Base-by-base conservation (phyloP, 1,140 invertebrate species). In the Ips nitidus region DNA sequence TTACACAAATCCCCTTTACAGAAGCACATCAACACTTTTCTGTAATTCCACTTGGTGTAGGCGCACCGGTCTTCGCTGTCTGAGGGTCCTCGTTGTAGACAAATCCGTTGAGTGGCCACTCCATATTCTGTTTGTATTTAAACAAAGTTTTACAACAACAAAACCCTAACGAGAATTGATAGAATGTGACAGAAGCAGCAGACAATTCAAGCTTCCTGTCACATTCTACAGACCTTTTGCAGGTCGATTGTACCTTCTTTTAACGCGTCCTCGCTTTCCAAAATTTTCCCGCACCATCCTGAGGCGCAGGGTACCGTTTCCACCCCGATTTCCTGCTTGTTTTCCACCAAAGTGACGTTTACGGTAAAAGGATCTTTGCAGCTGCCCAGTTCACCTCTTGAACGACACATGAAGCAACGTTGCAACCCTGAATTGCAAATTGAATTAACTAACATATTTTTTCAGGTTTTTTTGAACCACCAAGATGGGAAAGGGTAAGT, bases 1-100 rank as follows among this genome's bases (percentile, higher is more conserved):
- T 96, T 97, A 78, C 94, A 96, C 8, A 97, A 82, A 80, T 97
- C 94, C n/a, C 94, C 94, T 75, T 86, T 86, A 77, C 94, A 97
- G 76, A 96, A 94, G 78, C 94, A 97, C 90, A 96, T 94, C 72
- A 90, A 91, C 0, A 95, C 92, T 79, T 90, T 90, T 77, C 88
- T 90, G 70, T 89, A 86, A 75, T 91, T 90, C 82, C 88, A 90
- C 72, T 88, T 84, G 0, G 93, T 94, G 69, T 93, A 90, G 2
- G 91, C 92, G 81, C 94, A 97, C 63, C 94, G 83, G 80, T 96
- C 93, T 81, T 94, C 91, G 73, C 88, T 88, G 79, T 97, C 94
- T 53, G 90, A 89, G 3, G 94, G 94, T 38, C 92, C 90, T 66
- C 92, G 83, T 81, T 92, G 91, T 0, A 96, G 84, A 76, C 94